Evolutionary conservation across 2,797 vertebrate genomes (phyloP).

Genomic region (Steatocranus sp.): DNA sequence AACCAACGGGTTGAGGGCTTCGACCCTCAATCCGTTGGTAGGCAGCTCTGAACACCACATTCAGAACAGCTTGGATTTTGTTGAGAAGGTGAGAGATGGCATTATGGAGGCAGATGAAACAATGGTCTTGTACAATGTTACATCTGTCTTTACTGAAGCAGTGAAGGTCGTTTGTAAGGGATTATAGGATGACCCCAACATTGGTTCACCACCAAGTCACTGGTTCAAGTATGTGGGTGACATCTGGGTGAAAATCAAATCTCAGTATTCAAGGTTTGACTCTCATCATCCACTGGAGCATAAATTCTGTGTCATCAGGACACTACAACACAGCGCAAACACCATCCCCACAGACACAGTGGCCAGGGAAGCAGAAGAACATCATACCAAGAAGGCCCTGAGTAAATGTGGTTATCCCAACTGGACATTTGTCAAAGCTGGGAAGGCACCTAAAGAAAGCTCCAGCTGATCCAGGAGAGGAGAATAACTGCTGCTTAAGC

Average conservation of each 20-base stretch:
- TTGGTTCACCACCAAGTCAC: background rate
- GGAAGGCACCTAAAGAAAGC: fast-evolving
- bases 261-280: background rate
- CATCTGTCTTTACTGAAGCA: background rate
- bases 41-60: background rate
- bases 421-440: background rate
- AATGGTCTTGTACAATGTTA: fast-evolving
- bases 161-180: background rate
- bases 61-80: background rate
- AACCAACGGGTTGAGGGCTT: no score
- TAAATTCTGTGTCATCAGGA: background rate
- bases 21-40: fast-evolving
- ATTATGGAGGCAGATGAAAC: background rate
- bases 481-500: background rate
- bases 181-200: background rate
- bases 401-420: background rate
- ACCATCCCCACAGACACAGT: fast-evolving
- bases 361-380: background rate
- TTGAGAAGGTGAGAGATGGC: background rate
- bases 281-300: background rate
- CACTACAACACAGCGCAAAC: background rate
- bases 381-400: background rate
- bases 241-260: background rate
- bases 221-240: background rate
- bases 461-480: background rate